Percentiles rank a stretch among this genome's conserved stretches.
phyloP scores from a whole-genome alignment of 2,888 invertebrate species.

The Abrostola triplasia region DNA sequence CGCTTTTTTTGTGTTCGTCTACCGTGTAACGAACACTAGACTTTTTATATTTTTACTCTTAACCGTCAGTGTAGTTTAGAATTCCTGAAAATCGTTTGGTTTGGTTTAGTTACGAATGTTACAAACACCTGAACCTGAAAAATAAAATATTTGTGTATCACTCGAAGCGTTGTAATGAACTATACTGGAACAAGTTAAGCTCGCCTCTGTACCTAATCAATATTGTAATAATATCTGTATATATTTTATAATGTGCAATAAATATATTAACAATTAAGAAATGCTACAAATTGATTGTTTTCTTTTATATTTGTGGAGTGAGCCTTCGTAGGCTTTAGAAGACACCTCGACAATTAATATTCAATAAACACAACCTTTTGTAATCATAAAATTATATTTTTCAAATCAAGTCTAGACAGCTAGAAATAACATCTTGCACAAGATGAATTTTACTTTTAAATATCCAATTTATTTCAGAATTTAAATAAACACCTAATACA shows the following conservation, averaged over 20 bases:
- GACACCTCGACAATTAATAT: too few relatives aligned
- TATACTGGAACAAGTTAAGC: too few relatives aligned
- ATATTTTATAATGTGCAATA: too few relatives aligned
- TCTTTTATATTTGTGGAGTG: background rate
- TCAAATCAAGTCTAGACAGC: background rate
- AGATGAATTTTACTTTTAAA: background rate
- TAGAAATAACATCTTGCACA: background rate
- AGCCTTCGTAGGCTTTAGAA: too few relatives aligned
- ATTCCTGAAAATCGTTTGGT: conserved; percentile 37
- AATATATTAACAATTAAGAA: too few relatives aligned
- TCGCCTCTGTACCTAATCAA: too few relatives aligned
- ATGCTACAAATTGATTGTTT: background rate
- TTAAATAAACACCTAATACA: background rate
- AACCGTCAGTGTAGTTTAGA: conserved; percentile 43
- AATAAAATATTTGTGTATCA: background rate
- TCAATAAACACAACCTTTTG: background rate
- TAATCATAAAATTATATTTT: background rate
- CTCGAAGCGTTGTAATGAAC: too few relatives aligned
- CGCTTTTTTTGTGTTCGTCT: conserved; percentile 57
- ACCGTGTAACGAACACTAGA: conserved; percentile 47
- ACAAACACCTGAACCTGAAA: background rate
- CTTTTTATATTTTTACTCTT: conserved; percentile 52
- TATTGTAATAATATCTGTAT: too few relatives aligned
- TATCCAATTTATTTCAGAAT: background rate
- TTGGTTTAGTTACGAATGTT: conserved; percentile 29